Percentiles rank a stretch among this genome's conserved stretches.
phyloP scores from a whole-genome alignment of 2,797 vertebrate species.

The Toxotes lorentzi region DNA sequence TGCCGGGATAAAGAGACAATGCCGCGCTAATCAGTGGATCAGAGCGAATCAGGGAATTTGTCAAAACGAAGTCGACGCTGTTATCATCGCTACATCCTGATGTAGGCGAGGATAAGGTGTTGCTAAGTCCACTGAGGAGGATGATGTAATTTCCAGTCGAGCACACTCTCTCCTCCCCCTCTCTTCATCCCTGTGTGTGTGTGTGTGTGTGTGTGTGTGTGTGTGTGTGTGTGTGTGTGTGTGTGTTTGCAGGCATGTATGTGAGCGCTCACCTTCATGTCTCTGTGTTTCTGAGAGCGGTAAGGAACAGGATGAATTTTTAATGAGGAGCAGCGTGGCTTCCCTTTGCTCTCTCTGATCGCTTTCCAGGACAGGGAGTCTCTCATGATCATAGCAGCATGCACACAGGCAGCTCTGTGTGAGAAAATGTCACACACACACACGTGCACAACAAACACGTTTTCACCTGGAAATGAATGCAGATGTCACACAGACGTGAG shows the following conservation, averaged over 20 bases:
- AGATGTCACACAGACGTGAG: conserved; percentile 32
- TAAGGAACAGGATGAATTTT: conserved; percentile 78
- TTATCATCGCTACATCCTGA: conserved; percentile 65
- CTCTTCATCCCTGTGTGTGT: conserved; percentile 35
- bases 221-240: conserved; percentile 41
- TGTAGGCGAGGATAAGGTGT: conserved; percentile 70
- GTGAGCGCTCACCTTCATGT: conserved; percentile 64
- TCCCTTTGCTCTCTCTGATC: conserved; percentile 78
- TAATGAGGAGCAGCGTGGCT: conserved; percentile 80
- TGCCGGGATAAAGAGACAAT: conserved; percentile 57
- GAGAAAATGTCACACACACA: conserved; percentile 35
- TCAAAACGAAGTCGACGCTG: conserved; percentile 57
- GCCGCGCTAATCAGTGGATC: conserved; percentile 62
- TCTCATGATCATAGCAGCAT: conserved; percentile 79
- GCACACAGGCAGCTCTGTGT: conserved; percentile 49
- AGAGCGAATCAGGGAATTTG: conserved; percentile 63
- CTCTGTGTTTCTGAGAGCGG: conserved; percentile 68
- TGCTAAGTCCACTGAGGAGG: conserved; percentile 64
- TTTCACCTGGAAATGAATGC: conserved; percentile 48
- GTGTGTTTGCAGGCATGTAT: conserved; percentile 40
- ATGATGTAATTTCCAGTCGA: conserved; percentile 74
- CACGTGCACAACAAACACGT: not conserved
- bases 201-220: conserved; percentile 38
- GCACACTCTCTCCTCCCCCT: conserved; percentile 49
- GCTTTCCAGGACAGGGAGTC: conserved; percentile 81